phyloP scores from a whole-genome alignment of 2,797 vertebrate species.

The Chrosomus eos region DNA sequence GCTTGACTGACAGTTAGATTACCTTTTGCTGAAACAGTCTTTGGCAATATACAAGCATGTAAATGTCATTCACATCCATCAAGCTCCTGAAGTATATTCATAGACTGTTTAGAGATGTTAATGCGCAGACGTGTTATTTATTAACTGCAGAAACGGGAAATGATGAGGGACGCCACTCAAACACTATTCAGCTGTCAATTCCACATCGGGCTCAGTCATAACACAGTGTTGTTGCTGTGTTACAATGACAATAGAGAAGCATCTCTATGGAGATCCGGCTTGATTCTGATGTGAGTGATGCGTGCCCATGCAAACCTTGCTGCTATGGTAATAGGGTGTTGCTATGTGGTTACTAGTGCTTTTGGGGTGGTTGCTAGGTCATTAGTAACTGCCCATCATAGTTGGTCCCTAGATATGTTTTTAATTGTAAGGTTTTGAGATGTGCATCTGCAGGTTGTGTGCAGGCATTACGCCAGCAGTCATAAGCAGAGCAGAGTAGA shows the following conservation, averaged over 20 bases:
- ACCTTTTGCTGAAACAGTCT: conserved; percentile 55
- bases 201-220: conserved; percentile 57
- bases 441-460: conserved; percentile 5
- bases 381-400: neutral
- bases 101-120: conserved; percentile 48
- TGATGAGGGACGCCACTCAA: conserved; percentile 56
- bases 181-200: conserved; percentile 56
- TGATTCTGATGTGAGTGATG: conserved; percentile 26
- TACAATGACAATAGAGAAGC: conserved; percentile 51
- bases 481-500: neutral
- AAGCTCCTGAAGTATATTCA: conserved; percentile 48
- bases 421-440: neutral
- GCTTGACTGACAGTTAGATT: conserved; percentile 54
- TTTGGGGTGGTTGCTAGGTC: neutral
- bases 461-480: conserved; percentile 55
- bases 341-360: neutral
- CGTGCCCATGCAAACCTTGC: neutral
- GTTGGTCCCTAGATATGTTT: neutral
- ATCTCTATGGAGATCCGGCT: conserved; percentile 53
- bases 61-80: conserved; percentile 62
- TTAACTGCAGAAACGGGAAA: conserved; percentile 56
- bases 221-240: conserved; percentile 34
- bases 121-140: conserved; percentile 56
- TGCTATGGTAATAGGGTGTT: neutral
- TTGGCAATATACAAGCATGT: conserved; percentile 53